Percentiles rank a stretch among this genome's conserved stretches.
Evolutionary conservation across 2,888 invertebrate species (phyloP).

Genomic region (Dexiosoma caninum): DNA sequence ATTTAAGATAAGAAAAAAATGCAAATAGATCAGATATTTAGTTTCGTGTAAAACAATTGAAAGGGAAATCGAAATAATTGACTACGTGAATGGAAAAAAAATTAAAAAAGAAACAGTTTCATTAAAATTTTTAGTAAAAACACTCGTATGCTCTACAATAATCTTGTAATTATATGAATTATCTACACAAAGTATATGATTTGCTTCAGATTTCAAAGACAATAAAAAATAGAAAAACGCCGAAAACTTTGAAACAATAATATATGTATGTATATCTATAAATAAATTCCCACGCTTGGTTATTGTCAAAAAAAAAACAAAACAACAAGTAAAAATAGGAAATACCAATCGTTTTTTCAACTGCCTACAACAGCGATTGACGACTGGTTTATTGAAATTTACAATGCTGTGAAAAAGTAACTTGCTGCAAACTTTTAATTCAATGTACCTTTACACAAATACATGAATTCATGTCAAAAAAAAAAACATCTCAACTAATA

Average conservation of each 20-base stretch:
- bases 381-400: conserved; percentile 20
- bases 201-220: conserved; percentile 26
- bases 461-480: conserved; percentile 18
- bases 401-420: neutral
- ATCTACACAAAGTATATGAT: conserved; percentile 13
- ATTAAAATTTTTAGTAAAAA: conserved; percentile 26
- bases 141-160: conserved; percentile 34
- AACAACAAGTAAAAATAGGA: conserved; percentile 16
- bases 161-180: conserved; percentile 59
- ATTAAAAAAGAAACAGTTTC: neutral
- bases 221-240: neutral
- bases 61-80: conserved; percentile 42
- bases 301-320: neutral
- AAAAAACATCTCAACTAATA: conserved; percentile 18
- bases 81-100: neutral
- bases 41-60: conserved; percentile 41
- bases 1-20: neutral
- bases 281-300: conserved; percentile 53
- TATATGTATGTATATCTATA: neutral
- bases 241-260: conserved; percentile 14
- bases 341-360: conserved; percentile 10
- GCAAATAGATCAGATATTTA: neutral
- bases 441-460: conserved; percentile 48
- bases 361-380: conserved; percentile 58
- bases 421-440: conserved; percentile 41